Conservation (phyloP, 2,888 invertebrate species). For the Netelia inedita region DNA sequence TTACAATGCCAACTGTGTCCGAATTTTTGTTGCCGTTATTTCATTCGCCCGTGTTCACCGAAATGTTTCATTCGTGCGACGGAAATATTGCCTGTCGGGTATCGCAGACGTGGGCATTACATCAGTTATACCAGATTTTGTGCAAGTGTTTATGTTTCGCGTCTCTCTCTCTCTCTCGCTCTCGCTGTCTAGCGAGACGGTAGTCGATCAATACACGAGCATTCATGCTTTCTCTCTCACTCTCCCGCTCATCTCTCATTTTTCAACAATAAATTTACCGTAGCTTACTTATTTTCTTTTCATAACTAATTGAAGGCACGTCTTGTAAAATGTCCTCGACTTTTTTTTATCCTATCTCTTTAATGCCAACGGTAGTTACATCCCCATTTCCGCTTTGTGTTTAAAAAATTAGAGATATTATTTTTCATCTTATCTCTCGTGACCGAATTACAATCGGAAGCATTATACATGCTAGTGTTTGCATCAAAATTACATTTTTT, state of each 20-base stretch:
- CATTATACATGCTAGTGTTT: neutral
- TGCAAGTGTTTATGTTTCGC: constrained; percentile 61
- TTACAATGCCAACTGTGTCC: neutral
- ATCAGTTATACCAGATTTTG: constrained; percentile 12
- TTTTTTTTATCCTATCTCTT: neutral
- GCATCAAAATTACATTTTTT: constrained; percentile 24
- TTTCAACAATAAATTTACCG: constrained; percentile 26
- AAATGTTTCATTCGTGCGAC: too few relatives aligned
- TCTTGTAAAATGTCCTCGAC: neutral
- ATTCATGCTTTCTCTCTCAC: constrained; percentile 59
- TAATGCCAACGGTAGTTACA: neutral
- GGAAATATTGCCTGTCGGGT: too few relatives aligned
- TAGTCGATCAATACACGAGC: constrained; percentile 77
- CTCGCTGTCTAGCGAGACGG: constrained; percentile 60
- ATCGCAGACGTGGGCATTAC: neutral
- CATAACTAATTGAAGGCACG: neutral
- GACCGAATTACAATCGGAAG: neutral
- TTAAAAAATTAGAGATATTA: neutral
- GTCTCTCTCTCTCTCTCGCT: constrained; percentile 44
- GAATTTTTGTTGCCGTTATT: neutral
- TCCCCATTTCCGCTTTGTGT: neutral
- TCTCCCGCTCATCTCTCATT: neutral
- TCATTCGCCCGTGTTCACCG: neutral
- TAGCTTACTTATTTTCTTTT: neutral
- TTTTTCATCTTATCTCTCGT: neutral